phyloP scores from a whole-genome alignment of 1,140 invertebrate genomes.

The Hirudo medicinalis region DNA sequence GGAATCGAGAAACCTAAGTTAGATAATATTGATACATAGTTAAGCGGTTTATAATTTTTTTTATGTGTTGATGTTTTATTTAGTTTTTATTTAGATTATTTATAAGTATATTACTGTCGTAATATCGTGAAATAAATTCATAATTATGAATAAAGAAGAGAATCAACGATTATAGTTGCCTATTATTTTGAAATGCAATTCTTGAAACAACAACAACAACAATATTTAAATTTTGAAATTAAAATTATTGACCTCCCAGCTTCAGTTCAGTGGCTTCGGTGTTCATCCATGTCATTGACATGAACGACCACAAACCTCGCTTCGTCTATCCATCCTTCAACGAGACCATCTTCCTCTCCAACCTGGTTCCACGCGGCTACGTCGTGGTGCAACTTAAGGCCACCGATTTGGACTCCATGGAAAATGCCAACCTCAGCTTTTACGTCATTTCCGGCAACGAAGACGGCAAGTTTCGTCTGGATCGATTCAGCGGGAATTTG shows the following conservation, averaged over 20 bases:
- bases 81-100: too few relatives aligned
- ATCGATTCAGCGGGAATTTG: background rate
- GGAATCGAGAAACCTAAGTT: background rate
- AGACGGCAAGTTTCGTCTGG: constrained; percentile 10
- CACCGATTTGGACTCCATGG: background rate
- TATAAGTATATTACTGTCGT: too few relatives aligned
- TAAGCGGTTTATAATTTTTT: too few relatives aligned
- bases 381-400: constrained; percentile 6
- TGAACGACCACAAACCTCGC: constrained; percentile 19
- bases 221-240: too few relatives aligned
- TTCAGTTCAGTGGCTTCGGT: constrained; percentile 11
- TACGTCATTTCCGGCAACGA: constrained; percentile 10
- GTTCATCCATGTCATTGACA: constrained; percentile 15
- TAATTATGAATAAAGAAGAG: too few relatives aligned
- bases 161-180: too few relatives aligned
- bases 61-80: too few relatives aligned
- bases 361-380: background rate
- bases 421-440: constrained; percentile 9
- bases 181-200: too few relatives aligned
- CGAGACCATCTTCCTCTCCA: background rate
- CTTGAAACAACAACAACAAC: too few relatives aligned
- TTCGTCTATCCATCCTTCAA: constrained; percentile 10
- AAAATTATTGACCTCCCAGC: too few relatives aligned
- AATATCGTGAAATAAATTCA: too few relatives aligned
- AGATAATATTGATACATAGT: background rate